Evolutionary conservation across 2,113 vertebrate genomes (phyloP).

Genomic region (Picathartes gymnocephalus): DNA sequence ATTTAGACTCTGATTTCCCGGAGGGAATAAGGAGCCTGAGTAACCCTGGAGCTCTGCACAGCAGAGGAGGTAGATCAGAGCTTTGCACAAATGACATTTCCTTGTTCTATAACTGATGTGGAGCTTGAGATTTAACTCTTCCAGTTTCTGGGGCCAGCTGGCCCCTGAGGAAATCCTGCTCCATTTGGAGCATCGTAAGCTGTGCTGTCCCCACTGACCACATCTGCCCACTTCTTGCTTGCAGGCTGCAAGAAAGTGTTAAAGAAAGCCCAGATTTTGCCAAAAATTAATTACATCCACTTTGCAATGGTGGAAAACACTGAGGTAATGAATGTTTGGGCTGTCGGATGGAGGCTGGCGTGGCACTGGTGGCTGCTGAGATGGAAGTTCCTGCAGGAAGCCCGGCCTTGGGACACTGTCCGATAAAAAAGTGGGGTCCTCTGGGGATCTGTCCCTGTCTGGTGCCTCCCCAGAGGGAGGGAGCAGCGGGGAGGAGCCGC

Average conservation of each 20-base stretch:
- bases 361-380: fast-evolving
- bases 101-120: fast-evolving
- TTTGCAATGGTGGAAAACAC: background rate
- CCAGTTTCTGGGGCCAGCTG: too few relatives aligned
- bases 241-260: background rate
- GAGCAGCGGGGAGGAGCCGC: background rate
- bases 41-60: fast-evolving
- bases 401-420: fast-evolving
- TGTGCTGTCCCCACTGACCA: background rate
- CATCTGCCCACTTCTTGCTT: background rate
- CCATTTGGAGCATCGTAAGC: background rate
- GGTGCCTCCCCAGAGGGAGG: background rate
- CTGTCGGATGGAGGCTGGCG: background rate
- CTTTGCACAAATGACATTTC: background rate
- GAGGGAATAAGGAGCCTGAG: background rate
- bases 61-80: background rate
- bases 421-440: fast-evolving
- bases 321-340: fast-evolving
- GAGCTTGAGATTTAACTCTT: background rate
- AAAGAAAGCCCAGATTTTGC: background rate
- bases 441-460: background rate
- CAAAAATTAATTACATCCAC: background rate
- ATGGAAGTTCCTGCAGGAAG: too few relatives aligned
- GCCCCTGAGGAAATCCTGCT: background rate
- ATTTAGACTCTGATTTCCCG: background rate